Conservation (phyloP, 2,113 vertebrate genomes). For the Callopanchax toddi region DNA sequence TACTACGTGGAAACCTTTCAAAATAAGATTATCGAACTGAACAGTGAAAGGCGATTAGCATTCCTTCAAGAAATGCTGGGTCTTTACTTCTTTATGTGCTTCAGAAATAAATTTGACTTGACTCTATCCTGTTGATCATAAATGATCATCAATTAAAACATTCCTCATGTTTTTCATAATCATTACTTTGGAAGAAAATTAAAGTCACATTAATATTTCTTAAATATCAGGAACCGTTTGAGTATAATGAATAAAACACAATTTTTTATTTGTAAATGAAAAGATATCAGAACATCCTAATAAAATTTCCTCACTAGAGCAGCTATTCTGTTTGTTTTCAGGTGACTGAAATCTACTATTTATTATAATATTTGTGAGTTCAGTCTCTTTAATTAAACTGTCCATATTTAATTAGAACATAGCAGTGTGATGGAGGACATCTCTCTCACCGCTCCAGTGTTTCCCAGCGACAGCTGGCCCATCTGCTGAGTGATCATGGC, state of each 20-base stretch:
- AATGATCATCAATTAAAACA: no score
- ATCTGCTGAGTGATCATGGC: constrained; percentile 98
- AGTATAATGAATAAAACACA: background rate
- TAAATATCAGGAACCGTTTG: background rate
- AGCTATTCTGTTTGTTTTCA: background rate
- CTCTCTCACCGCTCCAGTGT: constrained; percentile 88
- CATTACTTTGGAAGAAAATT: no score
- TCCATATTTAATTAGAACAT: background rate
- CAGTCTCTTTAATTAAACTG: background rate
- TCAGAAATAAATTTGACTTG: no score
- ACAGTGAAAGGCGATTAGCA: no score
- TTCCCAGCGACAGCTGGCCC: constrained; percentile 96
- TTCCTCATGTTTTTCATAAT: no score
- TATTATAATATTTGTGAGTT: background rate
- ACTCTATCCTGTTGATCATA: no score
- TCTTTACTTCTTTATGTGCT: no score
- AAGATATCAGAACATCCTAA: background rate
- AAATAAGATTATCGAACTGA: no score
- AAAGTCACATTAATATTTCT: no score
- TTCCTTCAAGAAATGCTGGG: no score
- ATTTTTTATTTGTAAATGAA: background rate
- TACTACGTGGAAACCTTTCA: no score
- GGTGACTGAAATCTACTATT: background rate
- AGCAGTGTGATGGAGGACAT: background rate
- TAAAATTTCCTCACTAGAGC: background rate